These are phyloP conservation scores for Synergus itoensis DNA, from an alignment of 2,888 invertebrate species.

Conservation along the genomic window DNA sequence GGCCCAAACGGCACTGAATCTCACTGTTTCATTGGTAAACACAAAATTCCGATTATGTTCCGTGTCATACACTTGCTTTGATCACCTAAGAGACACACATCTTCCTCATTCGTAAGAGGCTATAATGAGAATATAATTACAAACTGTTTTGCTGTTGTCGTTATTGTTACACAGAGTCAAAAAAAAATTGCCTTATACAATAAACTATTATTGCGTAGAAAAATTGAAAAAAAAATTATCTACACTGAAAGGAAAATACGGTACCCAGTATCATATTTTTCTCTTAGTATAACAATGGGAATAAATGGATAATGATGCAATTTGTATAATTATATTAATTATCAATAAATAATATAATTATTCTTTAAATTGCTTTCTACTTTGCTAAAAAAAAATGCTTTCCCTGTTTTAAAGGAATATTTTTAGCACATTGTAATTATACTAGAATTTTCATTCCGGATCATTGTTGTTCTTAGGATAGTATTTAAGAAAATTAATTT, in stretches of 20 bases:
- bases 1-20: constrained; percentile 68
- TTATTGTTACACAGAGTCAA: background rate
- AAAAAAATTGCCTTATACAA: constrained; percentile 2
- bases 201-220: background rate
- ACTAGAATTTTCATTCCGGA: background rate
- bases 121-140: constrained; percentile 37
- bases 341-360: too few species aligned
- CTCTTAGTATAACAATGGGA: too few species aligned
- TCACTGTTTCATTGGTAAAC: constrained; percentile 52
- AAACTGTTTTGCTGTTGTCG: constrained; percentile 18
- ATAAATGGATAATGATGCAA: too few species aligned
- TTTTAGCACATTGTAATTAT: too few species aligned
- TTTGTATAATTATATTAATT: too few species aligned
- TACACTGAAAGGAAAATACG: too few species aligned
- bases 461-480: constrained; percentile 9
- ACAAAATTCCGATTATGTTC: constrained; percentile 39
- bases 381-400: too few species aligned
- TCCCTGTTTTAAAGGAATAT: too few species aligned
- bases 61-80: constrained; percentile 28
- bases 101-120: constrained; percentile 40
- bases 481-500: constrained; percentile 10
- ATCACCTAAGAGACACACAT: constrained; percentile 32
- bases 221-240: too few species aligned
- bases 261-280: too few species aligned
- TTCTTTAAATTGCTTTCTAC: too few species aligned